A percentile compares a stretch with the other conserved stretches of the same genome.
phyloP scores from a whole-genome alignment of 1,140 invertebrate species.

The Drosophila simulans region DNA sequence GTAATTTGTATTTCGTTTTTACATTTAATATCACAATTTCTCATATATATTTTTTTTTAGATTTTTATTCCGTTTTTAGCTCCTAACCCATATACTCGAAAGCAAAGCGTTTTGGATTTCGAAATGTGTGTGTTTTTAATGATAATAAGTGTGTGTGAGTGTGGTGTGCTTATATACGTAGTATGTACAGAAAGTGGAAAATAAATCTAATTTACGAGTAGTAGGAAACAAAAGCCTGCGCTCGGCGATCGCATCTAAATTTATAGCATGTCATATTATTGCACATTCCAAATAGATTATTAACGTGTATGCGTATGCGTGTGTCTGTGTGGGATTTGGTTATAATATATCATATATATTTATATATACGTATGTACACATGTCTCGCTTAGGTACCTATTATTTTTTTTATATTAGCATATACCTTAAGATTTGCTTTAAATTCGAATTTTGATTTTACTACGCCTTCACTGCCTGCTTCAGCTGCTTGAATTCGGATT shows the following conservation, averaged over 20 bases:
- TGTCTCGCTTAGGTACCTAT: conserved; percentile 49
- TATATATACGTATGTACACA: conserved; percentile 43
- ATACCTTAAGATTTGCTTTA: conserved; percentile 70
- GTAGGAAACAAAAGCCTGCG: conserved; percentile 74
- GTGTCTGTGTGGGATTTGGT: conserved; percentile 27
- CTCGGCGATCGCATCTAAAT: conserved; percentile 62
- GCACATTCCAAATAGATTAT: conserved; percentile 71
- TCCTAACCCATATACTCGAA: conserved; percentile 52
- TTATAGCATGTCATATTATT: conserved; percentile 80
- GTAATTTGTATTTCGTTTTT: conserved; percentile 46
- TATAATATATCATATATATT: conserved; percentile 45
- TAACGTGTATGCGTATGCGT: conserved; percentile 48
- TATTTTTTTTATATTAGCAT: conserved; percentile 44
- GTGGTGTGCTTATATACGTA: conserved; percentile 34
- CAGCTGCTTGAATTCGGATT: conserved; percentile 16
- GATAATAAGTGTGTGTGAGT: conserved; percentile 9
- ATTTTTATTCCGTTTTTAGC: conserved; percentile 47
- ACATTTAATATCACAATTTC: conserved; percentile 82
- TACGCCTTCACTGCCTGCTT: conserved; percentile 56
- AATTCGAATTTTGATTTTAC: conserved; percentile 84
- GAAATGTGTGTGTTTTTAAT: conserved; percentile 31
- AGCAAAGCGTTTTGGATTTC: conserved; percentile 63
- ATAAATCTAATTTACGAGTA: conserved; percentile 64
- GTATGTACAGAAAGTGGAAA: conserved; percentile 62
- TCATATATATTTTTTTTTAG: conserved; percentile 52